phyloP scores from a whole-genome alignment of 2,888 invertebrate genomes.

The Clistopyga incitator region DNA sequence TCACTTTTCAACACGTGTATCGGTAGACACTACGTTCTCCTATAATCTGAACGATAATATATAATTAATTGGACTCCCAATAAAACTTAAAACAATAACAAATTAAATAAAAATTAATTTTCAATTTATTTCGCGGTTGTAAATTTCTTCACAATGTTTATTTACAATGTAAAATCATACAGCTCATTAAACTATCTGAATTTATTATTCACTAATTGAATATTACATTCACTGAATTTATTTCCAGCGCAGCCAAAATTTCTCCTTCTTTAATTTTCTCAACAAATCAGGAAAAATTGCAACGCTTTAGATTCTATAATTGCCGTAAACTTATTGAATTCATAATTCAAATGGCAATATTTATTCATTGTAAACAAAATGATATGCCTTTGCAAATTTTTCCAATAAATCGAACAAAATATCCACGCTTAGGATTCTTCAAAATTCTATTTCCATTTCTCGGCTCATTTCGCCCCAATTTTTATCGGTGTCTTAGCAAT shows the following conservation, averaged over 20 bases:
- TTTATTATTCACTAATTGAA: too few species aligned
- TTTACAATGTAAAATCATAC: not conserved
- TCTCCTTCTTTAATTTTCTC: not conserved
- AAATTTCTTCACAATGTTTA: too few species aligned
- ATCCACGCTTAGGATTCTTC: not conserved
- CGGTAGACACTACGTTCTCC: not conserved
- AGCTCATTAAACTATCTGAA: too few species aligned
- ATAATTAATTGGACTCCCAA: not conserved
- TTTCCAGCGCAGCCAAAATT: not conserved
- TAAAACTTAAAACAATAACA: not conserved
- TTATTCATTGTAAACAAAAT: not conserved
- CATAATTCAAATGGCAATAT: too few species aligned
- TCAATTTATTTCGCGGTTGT: too few species aligned
- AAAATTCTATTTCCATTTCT: not conserved
- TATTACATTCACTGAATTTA: not conserved
- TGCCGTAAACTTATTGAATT: too few species aligned
- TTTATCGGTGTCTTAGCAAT: not conserved
- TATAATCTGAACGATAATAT: not conserved
- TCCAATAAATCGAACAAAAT: not conserved
- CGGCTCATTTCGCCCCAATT: not conserved
- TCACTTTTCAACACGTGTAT: conserved; percentile 1
- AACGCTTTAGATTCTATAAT: not conserved
- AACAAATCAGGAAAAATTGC: not conserved
- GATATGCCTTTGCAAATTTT: not conserved
- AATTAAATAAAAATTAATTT: not conserved